Conservation (phyloP, 2,113 vertebrate genomes). For the Lucifuga dentata region DNA sequence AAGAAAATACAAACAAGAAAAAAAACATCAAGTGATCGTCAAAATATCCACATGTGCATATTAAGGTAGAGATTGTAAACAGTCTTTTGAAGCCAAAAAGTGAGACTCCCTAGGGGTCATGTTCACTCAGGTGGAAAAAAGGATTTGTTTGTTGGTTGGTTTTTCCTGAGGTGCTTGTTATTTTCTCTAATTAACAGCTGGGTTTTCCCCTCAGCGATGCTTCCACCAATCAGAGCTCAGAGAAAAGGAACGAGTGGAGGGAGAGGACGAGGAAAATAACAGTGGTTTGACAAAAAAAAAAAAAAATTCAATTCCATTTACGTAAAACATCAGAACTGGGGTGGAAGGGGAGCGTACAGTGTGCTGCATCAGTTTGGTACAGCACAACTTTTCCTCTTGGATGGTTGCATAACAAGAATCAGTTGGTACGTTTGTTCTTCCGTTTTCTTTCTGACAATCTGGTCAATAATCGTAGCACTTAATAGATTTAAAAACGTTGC, state of each 20-base stretch:
- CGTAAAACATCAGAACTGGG: conserved; percentile 16
- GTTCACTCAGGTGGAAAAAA: conserved; percentile 45
- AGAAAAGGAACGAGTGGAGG: conserved; percentile 20
- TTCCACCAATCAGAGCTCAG: conserved; percentile 56
- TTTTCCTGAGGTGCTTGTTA: conserved; percentile 69
- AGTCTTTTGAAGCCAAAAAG: conserved; percentile 74
- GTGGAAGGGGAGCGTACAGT: not conserved
- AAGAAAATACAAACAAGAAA: conserved; percentile 59
- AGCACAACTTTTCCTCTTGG: not conserved
- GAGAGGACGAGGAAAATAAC: conserved; percentile 31
- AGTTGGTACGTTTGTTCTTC: not conserved
- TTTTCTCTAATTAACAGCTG: conserved; percentile 49
- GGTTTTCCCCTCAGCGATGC: conserved; percentile 49
- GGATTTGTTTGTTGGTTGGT: conserved; percentile 49
- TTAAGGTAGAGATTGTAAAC: conserved; percentile 80
- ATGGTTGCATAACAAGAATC: not conserved
- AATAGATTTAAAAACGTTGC: conserved; percentile 44
- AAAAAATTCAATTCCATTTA: conserved; percentile 51
- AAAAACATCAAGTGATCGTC: conserved; percentile 74
- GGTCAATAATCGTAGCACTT: conserved; percentile 33
- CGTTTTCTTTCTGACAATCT: conserved; percentile 23
- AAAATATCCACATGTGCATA: conserved; percentile 81
- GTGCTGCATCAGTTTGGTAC: conserved; percentile 22
- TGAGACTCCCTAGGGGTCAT: conserved; percentile 44
- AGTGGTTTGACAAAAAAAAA: conserved; percentile 44